A percentile compares a stretch with the other conserved stretches of the same genome.
Evolutionary conservation across 2,888 invertebrate species (phyloP).

Genomic region (Hipparchia semele): DNA sequence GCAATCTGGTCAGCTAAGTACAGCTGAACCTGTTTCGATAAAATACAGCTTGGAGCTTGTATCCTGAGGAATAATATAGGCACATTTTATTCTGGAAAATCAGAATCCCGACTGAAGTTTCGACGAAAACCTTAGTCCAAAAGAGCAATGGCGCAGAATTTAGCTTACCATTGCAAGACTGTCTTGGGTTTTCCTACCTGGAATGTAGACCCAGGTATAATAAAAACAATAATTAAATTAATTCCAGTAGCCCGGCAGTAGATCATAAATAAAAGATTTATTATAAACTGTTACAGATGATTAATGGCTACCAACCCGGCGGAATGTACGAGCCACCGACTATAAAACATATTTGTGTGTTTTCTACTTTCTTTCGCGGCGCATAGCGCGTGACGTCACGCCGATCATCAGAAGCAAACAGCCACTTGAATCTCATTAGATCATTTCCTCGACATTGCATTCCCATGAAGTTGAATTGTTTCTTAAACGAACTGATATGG

Average conservation of each 20-base stretch:
- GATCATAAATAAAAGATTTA: neutral
- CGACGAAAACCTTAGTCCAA: too few relatives aligned
- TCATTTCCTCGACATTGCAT: slow-evolving; percentile 1
- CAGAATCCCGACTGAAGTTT: too few relatives aligned
- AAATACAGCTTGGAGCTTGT: too few relatives aligned
- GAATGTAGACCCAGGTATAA: too few relatives aligned
- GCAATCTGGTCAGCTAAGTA: too few relatives aligned
- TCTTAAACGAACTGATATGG: neutral
- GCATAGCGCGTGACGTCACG: slow-evolving; percentile 2
- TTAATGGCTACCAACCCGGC: neutral
- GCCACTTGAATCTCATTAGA: neutral
- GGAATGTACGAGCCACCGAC: slow-evolving; percentile 6
- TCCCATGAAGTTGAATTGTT: neutral
- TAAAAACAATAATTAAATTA: too few relatives aligned
- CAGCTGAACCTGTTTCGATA: too few relatives aligned
- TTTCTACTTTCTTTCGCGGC: slow-evolving; percentile 16
- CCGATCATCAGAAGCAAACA: neutral
- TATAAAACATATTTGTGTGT: slow-evolving; percentile 15
- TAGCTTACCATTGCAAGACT: neutral
- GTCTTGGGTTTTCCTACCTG: too few relatives aligned
- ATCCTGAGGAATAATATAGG: too few relatives aligned
- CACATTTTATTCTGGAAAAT: too few relatives aligned
- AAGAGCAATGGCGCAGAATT: too few relatives aligned
- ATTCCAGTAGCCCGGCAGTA: neutral
- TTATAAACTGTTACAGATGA: neutral